A percentile compares a stretch with the other conserved stretches of the same genome.
Conservation (phyloP, 2,888 invertebrate species). For the Ormyrus rosae region DNA sequence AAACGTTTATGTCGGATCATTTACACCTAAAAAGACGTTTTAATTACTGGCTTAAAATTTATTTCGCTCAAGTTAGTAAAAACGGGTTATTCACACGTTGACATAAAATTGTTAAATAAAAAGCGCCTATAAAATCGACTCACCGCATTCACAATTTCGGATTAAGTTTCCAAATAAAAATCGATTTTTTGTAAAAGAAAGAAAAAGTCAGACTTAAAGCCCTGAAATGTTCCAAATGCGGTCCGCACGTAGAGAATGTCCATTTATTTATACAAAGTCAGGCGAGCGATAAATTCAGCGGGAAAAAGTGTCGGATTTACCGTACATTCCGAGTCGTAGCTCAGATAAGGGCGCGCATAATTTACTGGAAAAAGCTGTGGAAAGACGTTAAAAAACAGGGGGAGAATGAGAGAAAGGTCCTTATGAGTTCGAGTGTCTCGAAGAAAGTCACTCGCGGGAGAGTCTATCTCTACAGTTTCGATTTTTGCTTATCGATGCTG, state of each 20-base stretch:
- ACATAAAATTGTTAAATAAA: not conserved
- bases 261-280: conserved; percentile 24
- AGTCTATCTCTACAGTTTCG: not conserved
- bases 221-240: not conserved
- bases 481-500: conserved; percentile 44
- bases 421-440: conserved; percentile 13
- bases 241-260: not conserved
- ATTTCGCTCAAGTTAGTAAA: no score
- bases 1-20: no score
- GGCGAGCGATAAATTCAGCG: conserved; percentile 34
- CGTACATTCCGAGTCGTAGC: conserved; percentile 13
- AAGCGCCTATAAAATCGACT: not conserved
- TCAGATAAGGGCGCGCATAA: conserved; percentile 51
- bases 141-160: no score
- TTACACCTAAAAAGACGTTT: no score
- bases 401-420: not conserved
- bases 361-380: conserved; percentile 30
- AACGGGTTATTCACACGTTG: no score
- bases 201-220: not conserved
- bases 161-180: no score
- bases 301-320: conserved; percentile 48
- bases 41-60: no score
- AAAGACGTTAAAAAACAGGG: not conserved
- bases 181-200: no score
- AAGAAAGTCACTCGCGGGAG: not conserved